These are phyloP conservation scores for Scopus umbretta DNA, from an alignment of 2,113 vertebrate genomes.

Conservation along the genomic window DNA sequence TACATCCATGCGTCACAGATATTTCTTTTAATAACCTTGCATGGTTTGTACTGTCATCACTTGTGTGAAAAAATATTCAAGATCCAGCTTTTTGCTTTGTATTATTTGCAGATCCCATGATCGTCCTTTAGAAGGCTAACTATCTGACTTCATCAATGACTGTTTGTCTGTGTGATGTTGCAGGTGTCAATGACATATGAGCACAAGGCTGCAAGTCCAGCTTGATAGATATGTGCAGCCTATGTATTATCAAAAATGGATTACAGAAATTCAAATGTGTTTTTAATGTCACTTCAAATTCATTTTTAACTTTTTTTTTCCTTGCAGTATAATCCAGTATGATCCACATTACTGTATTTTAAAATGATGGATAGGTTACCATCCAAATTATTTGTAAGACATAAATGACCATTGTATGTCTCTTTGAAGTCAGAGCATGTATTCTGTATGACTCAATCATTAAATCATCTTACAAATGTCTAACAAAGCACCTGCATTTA, in stretches of 20 bases:
- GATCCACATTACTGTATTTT: slow-evolving; percentile 46
- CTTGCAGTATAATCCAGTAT: slow-evolving; percentile 24
- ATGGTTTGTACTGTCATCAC: neutral
- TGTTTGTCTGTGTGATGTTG: neutral
- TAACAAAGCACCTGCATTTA: slow-evolving; percentile 43
- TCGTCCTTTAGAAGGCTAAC: neutral
- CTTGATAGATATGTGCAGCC: neutral
- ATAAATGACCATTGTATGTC: slow-evolving; percentile 38
- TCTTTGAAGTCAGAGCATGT: slow-evolving; percentile 49
- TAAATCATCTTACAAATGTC: slow-evolving; percentile 61
- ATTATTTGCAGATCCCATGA: neutral
- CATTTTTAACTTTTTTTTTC: neutral
- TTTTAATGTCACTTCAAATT: slow-evolving; percentile 44
- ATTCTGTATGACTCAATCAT: slow-evolving; percentile 48
- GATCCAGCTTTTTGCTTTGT: neutral
- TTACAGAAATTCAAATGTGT: slow-evolving; percentile 41
- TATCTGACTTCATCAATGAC: neutral
- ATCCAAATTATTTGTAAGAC: slow-evolving; percentile 58
- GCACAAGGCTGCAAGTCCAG: neutral
- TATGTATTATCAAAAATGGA: slow-evolving; percentile 29
- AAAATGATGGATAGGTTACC: slow-evolving; percentile 57
- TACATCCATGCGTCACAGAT: neutral
- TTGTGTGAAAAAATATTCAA: neutral
- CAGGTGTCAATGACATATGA: neutral
- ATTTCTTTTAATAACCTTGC: neutral